A percentile compares a stretch with the other conserved stretches of the same genome.
These are phyloP conservation scores for Lottia gigantea DNA, from an alignment of 2,888 invertebrate species.

Conservation along the genomic window DNA sequence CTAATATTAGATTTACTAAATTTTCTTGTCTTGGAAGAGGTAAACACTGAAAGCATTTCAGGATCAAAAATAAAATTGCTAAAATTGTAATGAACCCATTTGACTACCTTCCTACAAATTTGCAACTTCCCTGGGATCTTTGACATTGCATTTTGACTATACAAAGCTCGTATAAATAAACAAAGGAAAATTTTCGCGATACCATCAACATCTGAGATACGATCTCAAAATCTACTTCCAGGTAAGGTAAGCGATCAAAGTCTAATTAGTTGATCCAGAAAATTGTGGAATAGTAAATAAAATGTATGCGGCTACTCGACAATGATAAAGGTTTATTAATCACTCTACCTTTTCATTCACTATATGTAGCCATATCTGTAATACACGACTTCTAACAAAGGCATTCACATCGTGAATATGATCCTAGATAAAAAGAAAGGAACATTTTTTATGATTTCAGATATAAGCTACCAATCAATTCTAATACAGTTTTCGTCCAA, in stretches of 20 bases:
- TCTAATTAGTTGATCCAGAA: too few species aligned
- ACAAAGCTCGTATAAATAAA: background rate
- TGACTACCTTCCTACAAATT: background rate
- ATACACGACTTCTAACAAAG: slow-evolving; percentile 84
- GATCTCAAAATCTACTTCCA: background rate
- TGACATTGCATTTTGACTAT: too few species aligned
- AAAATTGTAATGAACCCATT: background rate
- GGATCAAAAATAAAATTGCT: background rate
- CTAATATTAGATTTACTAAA: slow-evolving; percentile 76
- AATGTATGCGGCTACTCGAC: too few species aligned
- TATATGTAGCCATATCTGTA: slow-evolving; percentile 85
- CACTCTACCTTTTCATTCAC: slow-evolving; percentile 78
- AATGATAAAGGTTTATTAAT: too few species aligned
- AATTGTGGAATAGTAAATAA: too few species aligned
- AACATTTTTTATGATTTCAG: background rate
- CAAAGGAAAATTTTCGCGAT: background rate
- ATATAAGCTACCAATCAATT: too few species aligned
- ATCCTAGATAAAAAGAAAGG: slow-evolving; percentile 68
- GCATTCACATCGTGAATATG: slow-evolving; percentile 88
- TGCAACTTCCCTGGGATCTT: background rate
- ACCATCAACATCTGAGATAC: background rate
- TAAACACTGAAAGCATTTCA: slow-evolving; percentile 66
- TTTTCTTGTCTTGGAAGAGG: slow-evolving; percentile 79
- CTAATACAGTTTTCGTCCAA: too few species aligned
- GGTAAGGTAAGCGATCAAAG: background rate